phyloP scores from a whole-genome alignment of 2,888 invertebrate genomes.

The Orthosia gothica region DNA sequence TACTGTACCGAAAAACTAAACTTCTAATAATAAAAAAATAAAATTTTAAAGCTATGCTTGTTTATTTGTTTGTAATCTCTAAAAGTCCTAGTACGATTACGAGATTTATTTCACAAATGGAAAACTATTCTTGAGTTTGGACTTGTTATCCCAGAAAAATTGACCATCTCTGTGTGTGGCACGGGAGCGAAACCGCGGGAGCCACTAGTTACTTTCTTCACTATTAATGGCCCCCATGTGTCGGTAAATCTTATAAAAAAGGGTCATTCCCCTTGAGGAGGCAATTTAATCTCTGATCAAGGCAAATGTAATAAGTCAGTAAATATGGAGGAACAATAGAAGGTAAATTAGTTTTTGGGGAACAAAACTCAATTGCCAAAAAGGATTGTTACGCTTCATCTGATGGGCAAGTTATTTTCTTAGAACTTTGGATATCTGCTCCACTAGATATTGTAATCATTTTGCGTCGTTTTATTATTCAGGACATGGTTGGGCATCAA shows the following conservation, averaged over 20 bases:
- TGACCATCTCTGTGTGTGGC: not conserved
- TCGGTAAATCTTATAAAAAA: conserved; percentile 80
- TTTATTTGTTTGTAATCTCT: too few species aligned
- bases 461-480: conserved; percentile 71
- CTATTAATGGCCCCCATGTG: conserved; percentile 62
- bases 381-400: conserved; percentile 79
- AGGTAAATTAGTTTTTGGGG: conserved; percentile 88
- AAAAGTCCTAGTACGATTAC: too few species aligned
- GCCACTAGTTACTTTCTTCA: conserved; percentile 53
- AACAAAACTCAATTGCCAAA: conserved; percentile 85
- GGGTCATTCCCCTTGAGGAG: conserved; percentile 78
- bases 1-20: conserved; percentile 57
- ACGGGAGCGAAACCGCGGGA: not conserved
- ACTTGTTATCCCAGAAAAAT: too few species aligned
- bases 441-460: conserved; percentile 67
- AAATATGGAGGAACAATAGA: conserved; percentile 88
- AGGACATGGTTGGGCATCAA: conserved; percentile 64
- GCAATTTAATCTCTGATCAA: conserved; percentile 88
- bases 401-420: conserved; percentile 70
- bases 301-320: conserved; percentile 87
- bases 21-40: not conserved
- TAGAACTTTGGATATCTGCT: conserved; percentile 67
- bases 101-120: too few species aligned
- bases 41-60: not conserved
- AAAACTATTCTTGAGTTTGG: too few species aligned